These are phyloP conservation scores for Podotricha telesiphe DNA, from an alignment of 2,888 invertebrate genomes.

Conservation along the genomic window DNA sequence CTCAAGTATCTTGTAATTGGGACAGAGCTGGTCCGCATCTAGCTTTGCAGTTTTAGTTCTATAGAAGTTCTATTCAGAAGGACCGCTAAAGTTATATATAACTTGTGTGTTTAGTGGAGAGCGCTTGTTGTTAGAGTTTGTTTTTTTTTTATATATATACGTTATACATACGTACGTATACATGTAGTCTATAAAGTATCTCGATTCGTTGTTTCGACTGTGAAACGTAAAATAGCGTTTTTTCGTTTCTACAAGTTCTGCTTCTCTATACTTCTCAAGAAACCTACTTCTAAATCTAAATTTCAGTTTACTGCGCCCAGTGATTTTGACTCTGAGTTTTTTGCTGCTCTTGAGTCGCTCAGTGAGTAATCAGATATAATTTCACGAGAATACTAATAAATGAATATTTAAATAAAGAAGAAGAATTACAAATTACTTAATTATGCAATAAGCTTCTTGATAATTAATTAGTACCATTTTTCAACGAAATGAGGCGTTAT, in stretches of 20 bases:
- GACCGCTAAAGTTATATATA: constrained; percentile 4
- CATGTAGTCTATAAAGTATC: too few relatives aligned
- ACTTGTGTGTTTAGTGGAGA: not conserved
- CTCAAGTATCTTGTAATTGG: constrained; percentile 12
- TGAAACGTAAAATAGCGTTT: too few relatives aligned
- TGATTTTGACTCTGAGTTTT: too few relatives aligned
- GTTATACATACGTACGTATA: too few relatives aligned
- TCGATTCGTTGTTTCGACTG: too few relatives aligned
- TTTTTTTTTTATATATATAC: too few relatives aligned
- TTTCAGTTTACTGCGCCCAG: too few relatives aligned
- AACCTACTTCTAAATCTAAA: too few relatives aligned
- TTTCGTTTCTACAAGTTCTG: too few relatives aligned
- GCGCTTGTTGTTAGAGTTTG: not conserved
- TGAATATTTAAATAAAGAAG: not conserved
- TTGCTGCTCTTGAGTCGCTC: too few relatives aligned
- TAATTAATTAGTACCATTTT: constrained; percentile 7
- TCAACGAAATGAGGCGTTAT: not conserved
- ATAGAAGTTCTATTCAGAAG: constrained; percentile 16
- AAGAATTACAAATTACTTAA: not conserved
- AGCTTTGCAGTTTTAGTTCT: constrained; percentile 13
- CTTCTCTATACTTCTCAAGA: too few relatives aligned
- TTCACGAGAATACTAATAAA: not conserved
- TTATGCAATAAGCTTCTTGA: constrained; percentile 1
- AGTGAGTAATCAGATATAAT: too few relatives aligned
- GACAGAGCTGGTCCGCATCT: not conserved